Conservation (phyloP, 1,140 invertebrate genomes). For the Plutomurus gul region DNA sequence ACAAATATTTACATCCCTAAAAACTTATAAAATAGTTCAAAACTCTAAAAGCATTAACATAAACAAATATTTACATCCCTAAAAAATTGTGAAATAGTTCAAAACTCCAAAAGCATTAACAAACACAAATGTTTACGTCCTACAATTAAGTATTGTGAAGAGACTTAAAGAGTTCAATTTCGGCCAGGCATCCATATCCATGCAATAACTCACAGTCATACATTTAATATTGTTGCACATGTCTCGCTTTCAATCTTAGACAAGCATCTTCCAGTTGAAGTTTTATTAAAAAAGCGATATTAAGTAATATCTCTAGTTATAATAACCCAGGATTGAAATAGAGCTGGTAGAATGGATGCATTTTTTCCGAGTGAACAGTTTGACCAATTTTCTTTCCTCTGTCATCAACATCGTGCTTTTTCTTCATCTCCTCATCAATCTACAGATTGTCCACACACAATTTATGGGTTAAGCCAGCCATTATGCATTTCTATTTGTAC, state of each 20-base stretch:
- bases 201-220: no score
- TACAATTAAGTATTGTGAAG: no score
- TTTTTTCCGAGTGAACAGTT: background rate
- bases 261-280: background rate
- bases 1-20: no score
- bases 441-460: background rate
- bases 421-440: background rate
- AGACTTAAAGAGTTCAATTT: no score
- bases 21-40: no score
- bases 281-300: background rate
- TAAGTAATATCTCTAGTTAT: background rate
- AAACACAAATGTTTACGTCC: no score
- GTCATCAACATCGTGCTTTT: background rate
- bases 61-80: no score
- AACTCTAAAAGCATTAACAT: no score
- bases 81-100: no score
- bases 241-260: background rate
- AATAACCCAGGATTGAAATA: background rate
- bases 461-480: background rate
- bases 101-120: no score
- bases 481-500: background rate
- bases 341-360: background rate
- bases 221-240: no score
- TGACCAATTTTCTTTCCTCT: background rate
- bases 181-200: no score